Evolutionary conservation across 1,140 invertebrate species (phyloP), one percentile per base, ranked within the genome.

Genomic region (Zaprionus gabonicus): DNA sequence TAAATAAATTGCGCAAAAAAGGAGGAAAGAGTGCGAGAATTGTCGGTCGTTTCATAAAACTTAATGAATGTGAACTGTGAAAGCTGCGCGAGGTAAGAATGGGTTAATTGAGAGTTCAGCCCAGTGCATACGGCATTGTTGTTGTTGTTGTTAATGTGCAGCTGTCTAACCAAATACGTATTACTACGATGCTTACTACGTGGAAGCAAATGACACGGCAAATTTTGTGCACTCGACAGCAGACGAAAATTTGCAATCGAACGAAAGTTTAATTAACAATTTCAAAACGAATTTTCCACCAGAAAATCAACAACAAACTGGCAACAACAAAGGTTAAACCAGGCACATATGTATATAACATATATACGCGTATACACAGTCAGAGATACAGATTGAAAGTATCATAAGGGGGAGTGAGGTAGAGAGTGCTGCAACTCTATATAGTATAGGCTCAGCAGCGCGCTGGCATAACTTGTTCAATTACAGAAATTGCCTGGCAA

Each of bases 31-130:
- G 60, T 13, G 46, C 28, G 64, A 73, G 13, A 87, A 88, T 87
- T 87, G 84, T 87, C 71, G 82, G 79, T 77, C 82, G 84, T 83
- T 84, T 78, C 84, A 88, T 87, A 88, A 80, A 84, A 83, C 85
- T 88, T 87, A 88, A 87, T 87, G 84, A 88, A 87, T 87, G 81
- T 80, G 62, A 78, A 83, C 80, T 80, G 80, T 80, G 80, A 71
- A 80, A 81, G 80, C 70, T 71, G 64, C 53, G 64, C 49, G 55
- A 23, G 49, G 63, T 27, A 27, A 64, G 66, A 78, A 80, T 71
- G 67, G 63, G 80, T 66, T 75, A 87, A 87, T 88, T 83, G 83
- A 83, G 72, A 51, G 67, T 20, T 13, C 53, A 28, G 41, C 20
- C n/a, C 41, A 41, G 36, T 28, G 38, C 23, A 27, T 53, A 51